Evolutionary conservation across 2,888 invertebrate genomes (phyloP).

Genomic region (Mycalesis mineus): DNA sequence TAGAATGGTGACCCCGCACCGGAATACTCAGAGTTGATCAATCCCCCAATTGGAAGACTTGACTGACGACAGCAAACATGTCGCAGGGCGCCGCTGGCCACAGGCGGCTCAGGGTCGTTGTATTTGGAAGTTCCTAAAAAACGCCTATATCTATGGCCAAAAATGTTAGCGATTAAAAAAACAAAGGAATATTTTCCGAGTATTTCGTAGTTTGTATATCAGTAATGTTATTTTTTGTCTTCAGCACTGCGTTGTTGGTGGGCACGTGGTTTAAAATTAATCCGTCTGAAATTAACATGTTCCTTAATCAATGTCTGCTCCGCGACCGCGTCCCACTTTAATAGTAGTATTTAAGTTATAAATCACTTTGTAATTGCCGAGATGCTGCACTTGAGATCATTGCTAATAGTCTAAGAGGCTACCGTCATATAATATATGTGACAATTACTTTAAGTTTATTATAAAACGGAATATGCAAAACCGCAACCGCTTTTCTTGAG

Average conservation of each 20-base stretch:
- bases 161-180: too few relatives aligned
- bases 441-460: not conserved
- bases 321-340: constrained; percentile 29
- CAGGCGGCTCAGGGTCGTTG: too few relatives aligned
- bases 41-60: too few relatives aligned
- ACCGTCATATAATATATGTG: not conserved
- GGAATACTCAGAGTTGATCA: too few relatives aligned
- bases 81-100: too few relatives aligned
- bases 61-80: too few relatives aligned
- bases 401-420: not conserved
- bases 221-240: constrained; percentile 12
- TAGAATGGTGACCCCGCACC: too few relatives aligned
- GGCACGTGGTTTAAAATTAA: constrained; percentile 27
- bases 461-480: too few relatives aligned
- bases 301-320: constrained; percentile 37
- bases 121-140: too few relatives aligned
- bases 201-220: not conserved
- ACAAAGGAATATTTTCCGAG: not conserved
- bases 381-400: constrained; percentile 21
- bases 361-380: constrained; percentile 60
- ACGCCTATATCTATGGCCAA: too few relatives aligned
- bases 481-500: too few relatives aligned
- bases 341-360: constrained; percentile 50
- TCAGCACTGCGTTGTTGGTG: constrained; percentile 22
- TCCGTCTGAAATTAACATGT: constrained; percentile 51